Evolutionary conservation across 2,888 invertebrate species (phyloP).

Genomic region (Trypoxylon attenuatum): DNA sequence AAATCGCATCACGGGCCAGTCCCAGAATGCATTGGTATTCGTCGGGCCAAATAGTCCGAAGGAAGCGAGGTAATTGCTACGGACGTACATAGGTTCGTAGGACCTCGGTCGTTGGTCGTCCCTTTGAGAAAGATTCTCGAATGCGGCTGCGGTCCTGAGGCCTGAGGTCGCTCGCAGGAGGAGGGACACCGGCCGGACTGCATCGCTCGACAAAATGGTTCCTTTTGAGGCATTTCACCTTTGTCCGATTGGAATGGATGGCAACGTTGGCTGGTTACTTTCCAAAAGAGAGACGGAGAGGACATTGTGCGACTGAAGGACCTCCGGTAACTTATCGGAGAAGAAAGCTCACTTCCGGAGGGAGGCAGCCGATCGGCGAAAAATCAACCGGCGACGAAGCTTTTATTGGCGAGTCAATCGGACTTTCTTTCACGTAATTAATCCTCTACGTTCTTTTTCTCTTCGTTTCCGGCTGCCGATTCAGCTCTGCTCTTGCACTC

Average conservation of each 20-base stretch:
- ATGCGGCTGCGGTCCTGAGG: too few species aligned
- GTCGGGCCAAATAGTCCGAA: not conserved
- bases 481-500: too few species aligned
- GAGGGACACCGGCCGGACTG: slow-evolving; percentile 3
- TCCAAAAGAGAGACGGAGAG: slow-evolving; percentile 16
- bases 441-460: too few species aligned
- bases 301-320: slow-evolving; percentile 22
- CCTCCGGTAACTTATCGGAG: slow-evolving; percentile 12
- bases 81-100: slow-evolving; percentile 14
- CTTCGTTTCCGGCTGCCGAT: too few species aligned
- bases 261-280: slow-evolving; percentile 9
- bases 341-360: slow-evolving; percentile 19
- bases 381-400: slow-evolving; percentile 11
- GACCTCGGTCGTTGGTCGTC: slow-evolving; percentile 15
- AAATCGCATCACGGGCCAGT: too few species aligned
- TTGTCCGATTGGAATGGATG: slow-evolving; percentile 31
- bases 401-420: too few species aligned
- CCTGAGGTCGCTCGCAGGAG: slow-evolving; percentile 25
- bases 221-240: slow-evolving; percentile 49
- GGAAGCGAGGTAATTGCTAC: not conserved
- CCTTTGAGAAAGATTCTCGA: slow-evolving; percentile 39
- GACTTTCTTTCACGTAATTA: too few species aligned
- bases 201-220: slow-evolving; percentile 40
- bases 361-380: slow-evolving; percentile 21
- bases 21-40: not conserved